Percentiles rank a stretch among this genome's conserved stretches.
Evolutionary conservation across 2,888 invertebrate genomes (phyloP).

Genomic region (Dicranocentrus wangi): DNA sequence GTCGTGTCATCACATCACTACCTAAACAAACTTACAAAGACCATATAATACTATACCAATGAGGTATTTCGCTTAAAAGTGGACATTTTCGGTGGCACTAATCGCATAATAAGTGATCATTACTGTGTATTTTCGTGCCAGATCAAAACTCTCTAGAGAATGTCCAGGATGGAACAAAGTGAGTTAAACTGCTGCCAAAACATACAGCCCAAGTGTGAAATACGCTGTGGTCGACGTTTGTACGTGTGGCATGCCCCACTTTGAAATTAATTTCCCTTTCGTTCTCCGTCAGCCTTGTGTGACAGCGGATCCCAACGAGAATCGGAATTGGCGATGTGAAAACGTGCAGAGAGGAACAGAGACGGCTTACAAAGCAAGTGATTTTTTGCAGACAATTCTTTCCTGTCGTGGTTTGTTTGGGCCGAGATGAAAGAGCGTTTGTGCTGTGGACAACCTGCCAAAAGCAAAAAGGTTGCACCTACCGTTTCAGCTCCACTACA

Average conservation of each 20-base stretch:
- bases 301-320: constrained; percentile 3
- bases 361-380: not conserved
- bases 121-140: not conserved
- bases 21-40: not conserved
- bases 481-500: constrained; percentile 71
- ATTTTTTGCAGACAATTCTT: constrained; percentile 36
- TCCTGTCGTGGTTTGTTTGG: constrained; percentile 7
- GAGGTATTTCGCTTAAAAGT: too few relatives aligned
- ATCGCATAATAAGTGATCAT: constrained; percentile 6
- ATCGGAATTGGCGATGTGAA: constrained; percentile 37
- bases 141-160: too few relatives aligned
- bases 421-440: constrained; percentile 70
- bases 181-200: too few relatives aligned
- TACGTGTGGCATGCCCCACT: too few relatives aligned
- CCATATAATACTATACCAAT: not conserved
- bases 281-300: not conserved
- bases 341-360: not conserved
- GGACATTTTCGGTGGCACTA: not conserved
- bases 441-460: constrained; percentile 69
- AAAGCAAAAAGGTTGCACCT: constrained; percentile 69
- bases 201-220: too few relatives aligned
- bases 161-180: too few relatives aligned
- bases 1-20: not conserved
- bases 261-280: not conserved
- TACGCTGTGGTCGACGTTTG: not conserved